These are phyloP conservation scores for Pterostichus niger DNA, from an alignment of 2,888 invertebrate species.

Conservation along the genomic window DNA sequence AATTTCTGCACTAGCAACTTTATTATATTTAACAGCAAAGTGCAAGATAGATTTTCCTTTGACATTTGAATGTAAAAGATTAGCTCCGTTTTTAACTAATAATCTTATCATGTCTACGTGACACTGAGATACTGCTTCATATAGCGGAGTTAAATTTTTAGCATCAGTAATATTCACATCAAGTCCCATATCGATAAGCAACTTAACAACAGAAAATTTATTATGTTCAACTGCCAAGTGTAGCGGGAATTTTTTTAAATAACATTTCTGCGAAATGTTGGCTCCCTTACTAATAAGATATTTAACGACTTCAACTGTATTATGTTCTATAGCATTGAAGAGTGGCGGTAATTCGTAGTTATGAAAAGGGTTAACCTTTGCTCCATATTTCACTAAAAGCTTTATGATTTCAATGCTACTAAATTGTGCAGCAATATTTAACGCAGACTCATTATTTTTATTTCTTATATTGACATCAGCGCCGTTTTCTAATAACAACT, in stretches of 20 bases:
- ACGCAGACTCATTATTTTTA: not conserved
- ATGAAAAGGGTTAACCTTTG: not conserved
- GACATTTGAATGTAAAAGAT: not conserved
- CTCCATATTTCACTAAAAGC: conserved; percentile 2
- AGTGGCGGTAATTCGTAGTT: not conserved
- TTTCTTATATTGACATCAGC: not conserved
- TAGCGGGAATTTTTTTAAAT: not conserved
- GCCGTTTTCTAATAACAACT: conserved; percentile 5
- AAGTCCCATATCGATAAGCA: not conserved
- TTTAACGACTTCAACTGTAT: not conserved
- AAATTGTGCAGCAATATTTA: not conserved
- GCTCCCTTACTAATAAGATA: not conserved
- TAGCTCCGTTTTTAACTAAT: not conserved
- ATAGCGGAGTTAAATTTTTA: not conserved
- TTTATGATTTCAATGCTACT: not conserved
- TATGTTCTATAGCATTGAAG: not conserved
- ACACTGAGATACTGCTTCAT: not conserved
- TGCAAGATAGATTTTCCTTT: too few relatives aligned
- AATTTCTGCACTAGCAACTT: too few relatives aligned
- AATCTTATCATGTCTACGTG: not conserved
- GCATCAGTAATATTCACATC: not conserved
- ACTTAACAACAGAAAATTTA: not conserved
- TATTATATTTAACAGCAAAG: too few relatives aligned
- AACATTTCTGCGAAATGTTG: not conserved
- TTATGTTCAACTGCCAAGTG: not conserved